Percentiles rank a stretch among this genome's conserved stretches.
Evolutionary conservation across 1,140 invertebrate species (phyloP).

Genomic region (Rhagoletis pomonella): DNA sequence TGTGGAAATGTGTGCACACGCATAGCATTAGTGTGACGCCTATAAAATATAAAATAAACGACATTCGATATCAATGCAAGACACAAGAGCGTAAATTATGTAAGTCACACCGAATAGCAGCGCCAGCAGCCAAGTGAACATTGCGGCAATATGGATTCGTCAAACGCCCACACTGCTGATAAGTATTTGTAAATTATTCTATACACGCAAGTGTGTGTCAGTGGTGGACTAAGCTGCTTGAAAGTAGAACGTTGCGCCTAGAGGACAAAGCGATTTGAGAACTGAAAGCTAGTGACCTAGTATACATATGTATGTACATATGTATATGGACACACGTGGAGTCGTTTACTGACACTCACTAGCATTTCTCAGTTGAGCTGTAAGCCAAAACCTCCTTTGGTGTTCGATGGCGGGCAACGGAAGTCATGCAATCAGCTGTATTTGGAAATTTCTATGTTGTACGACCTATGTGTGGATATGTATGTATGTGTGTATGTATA

Average conservation of each 20-base stretch:
- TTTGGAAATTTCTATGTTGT: background rate
- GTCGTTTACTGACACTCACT: background rate
- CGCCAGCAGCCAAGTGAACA: constrained; percentile 21
- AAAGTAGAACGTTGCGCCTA: background rate
- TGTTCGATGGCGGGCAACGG: background rate
- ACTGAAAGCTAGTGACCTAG: background rate
- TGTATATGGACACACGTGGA: background rate
- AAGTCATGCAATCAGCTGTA: background rate
- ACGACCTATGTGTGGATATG: background rate
- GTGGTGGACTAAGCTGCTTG: background rate
- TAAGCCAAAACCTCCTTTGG: background rate
- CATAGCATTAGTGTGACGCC: background rate
- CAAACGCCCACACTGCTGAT: too few species aligned
- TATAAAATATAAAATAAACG: constrained; percentile 50
- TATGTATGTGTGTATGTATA: background rate
- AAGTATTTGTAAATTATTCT: too few species aligned
- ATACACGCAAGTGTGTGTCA: background rate
- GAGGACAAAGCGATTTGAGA: background rate
- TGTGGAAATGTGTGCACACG: background rate
- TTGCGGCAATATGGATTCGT: too few species aligned
- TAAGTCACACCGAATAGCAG: background rate
- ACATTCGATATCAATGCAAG: constrained; percentile 39
- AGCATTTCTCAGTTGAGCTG: background rate
- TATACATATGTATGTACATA: background rate
- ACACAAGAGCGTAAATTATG: constrained; percentile 50